These are phyloP conservation scores for Drosophila pseudotakahashii DNA, from an alignment of 2,888 invertebrate genomes.

Conservation along the genomic window DNA sequence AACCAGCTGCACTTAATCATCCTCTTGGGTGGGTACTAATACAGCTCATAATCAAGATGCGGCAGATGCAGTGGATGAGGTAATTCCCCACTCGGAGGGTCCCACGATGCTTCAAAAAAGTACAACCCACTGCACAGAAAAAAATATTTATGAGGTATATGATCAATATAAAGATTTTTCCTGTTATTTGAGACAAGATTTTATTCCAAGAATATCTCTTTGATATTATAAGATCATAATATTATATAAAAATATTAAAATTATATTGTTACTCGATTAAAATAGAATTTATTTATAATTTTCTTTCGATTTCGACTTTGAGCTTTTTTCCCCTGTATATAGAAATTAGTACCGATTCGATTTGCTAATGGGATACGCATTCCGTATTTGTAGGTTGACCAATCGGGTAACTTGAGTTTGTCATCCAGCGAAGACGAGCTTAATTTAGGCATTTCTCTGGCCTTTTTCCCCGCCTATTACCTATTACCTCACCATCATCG, in stretches of 20 bases:
- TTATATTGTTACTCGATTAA: too few species aligned
- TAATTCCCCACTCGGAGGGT: constrained; percentile 11
- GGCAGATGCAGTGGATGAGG: constrained; percentile 24
- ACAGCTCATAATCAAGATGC: constrained; percentile 10
- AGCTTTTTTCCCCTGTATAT: not conserved
- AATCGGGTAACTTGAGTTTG: constrained; percentile 15
- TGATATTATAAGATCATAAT: too few species aligned
- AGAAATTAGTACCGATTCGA: constrained; percentile 17
- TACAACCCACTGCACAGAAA: constrained; percentile 11
- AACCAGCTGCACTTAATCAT: constrained; percentile 17
- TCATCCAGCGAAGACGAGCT: constrained; percentile 5
- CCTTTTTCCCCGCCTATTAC: not conserved
- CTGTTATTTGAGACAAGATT: not conserved
- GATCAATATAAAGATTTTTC: not conserved
- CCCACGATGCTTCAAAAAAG: constrained; percentile 17
- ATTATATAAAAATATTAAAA: not conserved
- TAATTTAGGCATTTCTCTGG: constrained; percentile 39
- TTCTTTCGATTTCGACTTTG: too few species aligned
- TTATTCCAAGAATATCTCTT: too few species aligned
- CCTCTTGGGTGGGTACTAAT: constrained; percentile 2
- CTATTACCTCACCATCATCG: constrained; percentile 58
- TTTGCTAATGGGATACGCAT: not conserved
- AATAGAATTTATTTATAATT: not conserved
- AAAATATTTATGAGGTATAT: not conserved
- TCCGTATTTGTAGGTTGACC: constrained; percentile 4